Evolutionary conservation across 2,888 invertebrate genomes (phyloP).

Genomic region (Heliconius charithonia): DNA sequence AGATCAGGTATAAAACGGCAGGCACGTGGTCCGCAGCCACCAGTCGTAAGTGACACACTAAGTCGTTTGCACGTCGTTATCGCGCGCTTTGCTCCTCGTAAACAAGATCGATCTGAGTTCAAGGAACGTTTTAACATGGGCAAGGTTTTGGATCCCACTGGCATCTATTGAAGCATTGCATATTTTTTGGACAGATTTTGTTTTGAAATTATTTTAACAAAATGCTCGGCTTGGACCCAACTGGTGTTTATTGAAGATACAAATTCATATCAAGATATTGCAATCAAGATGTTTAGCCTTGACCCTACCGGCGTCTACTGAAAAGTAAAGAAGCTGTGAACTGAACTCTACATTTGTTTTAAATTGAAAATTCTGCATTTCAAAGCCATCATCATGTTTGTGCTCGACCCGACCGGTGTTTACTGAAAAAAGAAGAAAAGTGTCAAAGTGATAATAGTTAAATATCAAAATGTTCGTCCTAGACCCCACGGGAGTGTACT

Average conservation of each 20-base stretch:
- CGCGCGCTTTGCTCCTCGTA: slow-evolving; percentile 66
- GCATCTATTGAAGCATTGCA: slow-evolving; percentile 62
- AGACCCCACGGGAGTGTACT: slow-evolving; percentile 79
- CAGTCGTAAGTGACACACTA: slow-evolving; percentile 69
- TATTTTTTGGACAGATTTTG: slow-evolving; percentile 28
- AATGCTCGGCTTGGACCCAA: slow-evolving; percentile 48
- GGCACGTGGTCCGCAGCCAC: slow-evolving; percentile 73
- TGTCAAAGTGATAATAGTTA: slow-evolving; percentile 52
- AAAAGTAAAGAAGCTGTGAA: slow-evolving; percentile 37
- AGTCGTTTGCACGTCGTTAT: slow-evolving; percentile 65
- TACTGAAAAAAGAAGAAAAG: slow-evolving; percentile 61
- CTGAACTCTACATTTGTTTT: slow-evolving; percentile 40
- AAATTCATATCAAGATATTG: slow-evolving; percentile 30
- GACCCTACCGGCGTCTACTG: slow-evolving; percentile 77
- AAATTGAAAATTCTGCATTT: slow-evolving; percentile 17
- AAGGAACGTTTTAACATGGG: slow-evolving; percentile 68
- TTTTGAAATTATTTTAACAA: slow-evolving; percentile 32
- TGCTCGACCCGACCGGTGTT: slow-evolving; percentile 75
- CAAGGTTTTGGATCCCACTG: slow-evolving; percentile 79
- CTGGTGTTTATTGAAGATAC: slow-evolving; percentile 47
- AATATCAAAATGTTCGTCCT: slow-evolving; percentile 73
- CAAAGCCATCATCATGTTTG: slow-evolving; percentile 66
- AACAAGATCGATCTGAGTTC: slow-evolving; percentile 78
- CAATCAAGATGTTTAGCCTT: slow-evolving; percentile 56
- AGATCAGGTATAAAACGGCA: slow-evolving; percentile 73